phyloP scores from a whole-genome alignment of 2,888 invertebrate genomes.

The Teleiodes luculella region DNA sequence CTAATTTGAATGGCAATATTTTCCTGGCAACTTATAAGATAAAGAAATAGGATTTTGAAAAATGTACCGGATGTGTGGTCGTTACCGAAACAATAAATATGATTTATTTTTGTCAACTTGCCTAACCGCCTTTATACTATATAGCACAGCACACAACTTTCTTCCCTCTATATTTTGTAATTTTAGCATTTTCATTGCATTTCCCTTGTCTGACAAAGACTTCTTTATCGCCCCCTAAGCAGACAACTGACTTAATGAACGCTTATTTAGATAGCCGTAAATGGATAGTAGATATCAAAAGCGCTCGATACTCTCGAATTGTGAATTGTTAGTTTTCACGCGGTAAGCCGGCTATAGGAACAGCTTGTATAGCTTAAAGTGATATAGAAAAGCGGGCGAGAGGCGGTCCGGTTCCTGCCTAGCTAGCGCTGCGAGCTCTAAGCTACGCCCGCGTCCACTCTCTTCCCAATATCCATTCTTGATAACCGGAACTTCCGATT shows the following conservation, averaged over 20 bases:
- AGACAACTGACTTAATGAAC: conserved; percentile 2
- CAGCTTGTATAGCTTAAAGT: not conserved
- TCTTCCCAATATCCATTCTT: conserved; percentile 39
- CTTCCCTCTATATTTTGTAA: no score
- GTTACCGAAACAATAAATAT: no score
- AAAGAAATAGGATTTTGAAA: no score
- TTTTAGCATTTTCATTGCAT: not conserved
- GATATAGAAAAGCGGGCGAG: conserved; percentile 25
- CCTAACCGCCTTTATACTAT: no score
- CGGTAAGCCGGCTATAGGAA: conserved; percentile 10
- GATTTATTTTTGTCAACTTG: no score
- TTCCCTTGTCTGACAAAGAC: not conserved
- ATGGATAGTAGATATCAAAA: conserved; percentile 10
- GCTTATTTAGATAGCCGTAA: not conserved
- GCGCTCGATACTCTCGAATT: conserved; percentile 10
- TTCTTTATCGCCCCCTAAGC: not conserved
- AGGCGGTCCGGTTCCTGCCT: conserved; percentile 18
- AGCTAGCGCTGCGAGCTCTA: not conserved
- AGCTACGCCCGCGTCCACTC: conserved; percentile 8
- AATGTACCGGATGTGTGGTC: no score
- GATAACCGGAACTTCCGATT: conserved; percentile 51
- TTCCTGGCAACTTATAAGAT: no score
- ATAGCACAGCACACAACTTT: no score
- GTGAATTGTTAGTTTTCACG: conserved; percentile 22
- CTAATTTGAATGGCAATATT: no score